Percentiles rank a stretch among this genome's conserved stretches.
These are phyloP conservation scores for Apolygus lucorum DNA, from an alignment of 1,140 invertebrate species.

Conservation along the genomic window DNA sequence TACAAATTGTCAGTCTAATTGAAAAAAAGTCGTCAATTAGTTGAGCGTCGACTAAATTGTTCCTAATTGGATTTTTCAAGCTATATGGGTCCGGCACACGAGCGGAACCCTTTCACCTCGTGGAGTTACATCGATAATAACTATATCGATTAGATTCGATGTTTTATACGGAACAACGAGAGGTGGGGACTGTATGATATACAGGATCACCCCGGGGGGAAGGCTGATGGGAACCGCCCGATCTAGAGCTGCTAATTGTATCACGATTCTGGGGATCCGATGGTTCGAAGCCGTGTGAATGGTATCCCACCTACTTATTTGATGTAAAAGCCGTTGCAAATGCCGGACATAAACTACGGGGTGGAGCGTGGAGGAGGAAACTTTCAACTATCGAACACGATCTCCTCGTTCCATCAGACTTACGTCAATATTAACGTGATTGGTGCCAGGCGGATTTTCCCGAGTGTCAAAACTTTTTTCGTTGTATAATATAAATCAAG, in stretches of 20 bases:
- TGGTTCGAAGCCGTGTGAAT: not conserved
- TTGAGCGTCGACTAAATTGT: not conserved
- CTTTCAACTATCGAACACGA: too few species aligned
- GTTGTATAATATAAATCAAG: too few species aligned
- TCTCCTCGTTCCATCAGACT: too few species aligned
- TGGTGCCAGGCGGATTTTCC: too few species aligned
- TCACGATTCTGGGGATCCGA: not conserved
- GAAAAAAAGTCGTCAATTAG: not conserved
- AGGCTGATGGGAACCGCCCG: not conserved
- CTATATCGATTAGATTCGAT: not conserved
- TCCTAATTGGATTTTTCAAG: not conserved
- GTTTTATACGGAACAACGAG: not conserved
- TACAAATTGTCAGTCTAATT: too few species aligned
- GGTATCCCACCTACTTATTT: not conserved
- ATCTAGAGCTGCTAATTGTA: not conserved
- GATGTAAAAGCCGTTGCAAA: not conserved
- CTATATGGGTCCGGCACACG: too few species aligned
- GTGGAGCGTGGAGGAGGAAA: too few species aligned
- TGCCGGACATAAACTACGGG: not conserved
- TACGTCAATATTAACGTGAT: too few species aligned
- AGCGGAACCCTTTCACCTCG: not conserved
- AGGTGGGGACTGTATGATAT: not conserved
- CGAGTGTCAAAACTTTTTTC: too few species aligned
- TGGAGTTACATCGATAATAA: not conserved
- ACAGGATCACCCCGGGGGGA: not conserved